phyloP scores from a whole-genome alignment of 2,797 vertebrate genomes.

The Merluccius polli region DNA sequence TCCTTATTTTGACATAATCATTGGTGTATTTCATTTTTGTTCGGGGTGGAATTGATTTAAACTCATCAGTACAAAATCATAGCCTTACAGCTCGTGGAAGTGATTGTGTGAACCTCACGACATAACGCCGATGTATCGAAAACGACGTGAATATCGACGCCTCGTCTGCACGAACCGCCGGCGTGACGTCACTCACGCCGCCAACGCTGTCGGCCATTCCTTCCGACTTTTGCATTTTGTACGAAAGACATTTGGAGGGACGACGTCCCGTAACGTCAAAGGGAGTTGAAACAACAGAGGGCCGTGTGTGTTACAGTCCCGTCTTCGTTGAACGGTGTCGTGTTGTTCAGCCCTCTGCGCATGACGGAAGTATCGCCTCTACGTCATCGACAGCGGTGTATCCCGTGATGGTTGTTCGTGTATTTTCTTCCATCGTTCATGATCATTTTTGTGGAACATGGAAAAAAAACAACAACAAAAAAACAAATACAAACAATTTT shows the following conservation, averaged over 20 bases:
- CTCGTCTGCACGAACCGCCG: too few species aligned
- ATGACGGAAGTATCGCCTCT: constrained; percentile 40
- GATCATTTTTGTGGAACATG: constrained; percentile 31
- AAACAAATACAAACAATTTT: constrained; percentile 35
- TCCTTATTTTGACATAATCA: not conserved
- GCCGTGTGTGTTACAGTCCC: not conserved
- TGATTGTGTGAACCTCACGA: too few species aligned
- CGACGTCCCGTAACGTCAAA: too few species aligned
- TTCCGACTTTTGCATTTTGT: too few species aligned
- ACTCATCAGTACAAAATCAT: too few species aligned
- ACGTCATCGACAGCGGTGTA: not conserved
- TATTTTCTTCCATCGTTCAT: constrained; percentile 57
- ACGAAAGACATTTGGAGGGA: too few species aligned
- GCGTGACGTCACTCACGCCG: too few species aligned
- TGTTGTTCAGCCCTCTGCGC: constrained; percentile 37
- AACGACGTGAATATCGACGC: too few species aligned
- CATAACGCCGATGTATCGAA: too few species aligned
- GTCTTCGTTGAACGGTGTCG: constrained; percentile 32
- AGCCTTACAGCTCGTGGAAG: too few species aligned
- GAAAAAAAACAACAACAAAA: constrained; percentile 4
- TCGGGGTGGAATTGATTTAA: constrained; percentile 9
- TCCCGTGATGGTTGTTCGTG: constrained; percentile 63
- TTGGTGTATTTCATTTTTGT: not conserved
- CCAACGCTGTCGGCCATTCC: too few species aligned
- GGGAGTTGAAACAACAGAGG: too few species aligned